Percentiles rank a stretch among this genome's conserved stretches.
Evolutionary conservation across 2,797 vertebrate genomes (phyloP).

Genomic region (Champsocephalus gunnari): DNA sequence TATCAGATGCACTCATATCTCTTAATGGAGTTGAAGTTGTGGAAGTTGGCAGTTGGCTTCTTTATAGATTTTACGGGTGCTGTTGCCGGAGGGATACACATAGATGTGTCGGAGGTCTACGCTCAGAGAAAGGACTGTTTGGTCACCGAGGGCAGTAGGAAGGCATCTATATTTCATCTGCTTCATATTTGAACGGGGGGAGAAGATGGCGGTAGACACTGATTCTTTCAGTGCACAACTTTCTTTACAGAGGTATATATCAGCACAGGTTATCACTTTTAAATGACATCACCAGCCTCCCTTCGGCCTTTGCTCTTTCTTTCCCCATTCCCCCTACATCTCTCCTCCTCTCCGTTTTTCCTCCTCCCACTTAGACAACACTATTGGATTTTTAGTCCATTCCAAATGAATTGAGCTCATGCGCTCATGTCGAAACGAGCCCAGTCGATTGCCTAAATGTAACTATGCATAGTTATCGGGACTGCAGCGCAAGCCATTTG

Average conservation of each 20-base stretch:
- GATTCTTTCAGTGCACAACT: conserved; percentile 24
- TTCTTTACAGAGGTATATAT: conserved; percentile 46
- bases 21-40: conserved; percentile 67
- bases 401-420: conserved; percentile 81
- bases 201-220: conserved; percentile 9
- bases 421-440: conserved; percentile 79
- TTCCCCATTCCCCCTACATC: conserved; percentile 47
- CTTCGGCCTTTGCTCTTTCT: conserved; percentile 33
- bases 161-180: conserved; percentile 73
- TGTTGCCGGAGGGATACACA: conserved; percentile 45
- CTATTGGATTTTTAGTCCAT: conserved; percentile 78
- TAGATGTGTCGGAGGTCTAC: conserved; percentile 26
- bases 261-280: conserved; percentile 61
- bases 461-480: conserved; percentile 84
- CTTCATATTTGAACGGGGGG: conserved; percentile 60
- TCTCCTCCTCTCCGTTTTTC: conserved; percentile 40
- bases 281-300: conserved; percentile 57
- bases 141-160: conserved; percentile 48
- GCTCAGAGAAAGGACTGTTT: conserved; percentile 40
- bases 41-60: conserved; percentile 53
- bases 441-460: conserved; percentile 86
- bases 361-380: conserved; percentile 60
- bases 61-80: conserved; percentile 55
- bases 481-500: conserved; percentile 78
- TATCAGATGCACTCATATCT: conserved; percentile 59